A percentile compares a stretch with the other conserved stretches of the same genome.
Evolutionary conservation across 2,888 invertebrate genomes (phyloP).

Genomic region (Tachina grossa): DNA sequence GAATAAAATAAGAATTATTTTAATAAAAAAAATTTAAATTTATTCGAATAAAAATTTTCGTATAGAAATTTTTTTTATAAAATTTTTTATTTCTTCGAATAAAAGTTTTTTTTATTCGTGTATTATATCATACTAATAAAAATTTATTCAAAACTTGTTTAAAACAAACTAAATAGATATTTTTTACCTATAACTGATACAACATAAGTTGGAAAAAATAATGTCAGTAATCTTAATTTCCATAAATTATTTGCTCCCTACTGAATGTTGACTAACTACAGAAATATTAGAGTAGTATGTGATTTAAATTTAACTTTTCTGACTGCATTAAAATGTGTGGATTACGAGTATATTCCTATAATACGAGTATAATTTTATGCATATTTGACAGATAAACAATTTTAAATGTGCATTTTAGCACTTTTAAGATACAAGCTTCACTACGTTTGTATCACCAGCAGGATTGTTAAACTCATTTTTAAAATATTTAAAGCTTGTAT

Average conservation of each 20-base stretch:
- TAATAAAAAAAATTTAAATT: no score
- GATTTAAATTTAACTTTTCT: constrained; percentile 24
- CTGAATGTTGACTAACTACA: not conserved
- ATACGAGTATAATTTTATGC: constrained; percentile 38
- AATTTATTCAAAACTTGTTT: no score
- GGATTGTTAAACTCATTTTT: not conserved
- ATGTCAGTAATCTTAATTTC: no score
- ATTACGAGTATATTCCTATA: constrained; percentile 5
- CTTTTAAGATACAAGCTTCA: not conserved
- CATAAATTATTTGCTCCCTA: not conserved
- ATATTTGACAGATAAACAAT: constrained; percentile 65
- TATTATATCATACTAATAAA: no score
- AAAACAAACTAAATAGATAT: no score
- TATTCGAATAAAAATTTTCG: no score
- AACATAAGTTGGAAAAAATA: no score
- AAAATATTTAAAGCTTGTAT: constrained; percentile 17
- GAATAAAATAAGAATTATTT: no score
- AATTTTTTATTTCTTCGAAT: no score
- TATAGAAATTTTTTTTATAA: no score
- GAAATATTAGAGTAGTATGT: not conserved
- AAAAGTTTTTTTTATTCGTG: no score
- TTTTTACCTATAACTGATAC: no score
- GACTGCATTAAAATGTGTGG: constrained; percentile 6
- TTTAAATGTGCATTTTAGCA: constrained; percentile 22
- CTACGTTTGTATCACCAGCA: not conserved